Conservation (phyloP, 2,888 invertebrate species). For the Tetragonisca angustula region DNA sequence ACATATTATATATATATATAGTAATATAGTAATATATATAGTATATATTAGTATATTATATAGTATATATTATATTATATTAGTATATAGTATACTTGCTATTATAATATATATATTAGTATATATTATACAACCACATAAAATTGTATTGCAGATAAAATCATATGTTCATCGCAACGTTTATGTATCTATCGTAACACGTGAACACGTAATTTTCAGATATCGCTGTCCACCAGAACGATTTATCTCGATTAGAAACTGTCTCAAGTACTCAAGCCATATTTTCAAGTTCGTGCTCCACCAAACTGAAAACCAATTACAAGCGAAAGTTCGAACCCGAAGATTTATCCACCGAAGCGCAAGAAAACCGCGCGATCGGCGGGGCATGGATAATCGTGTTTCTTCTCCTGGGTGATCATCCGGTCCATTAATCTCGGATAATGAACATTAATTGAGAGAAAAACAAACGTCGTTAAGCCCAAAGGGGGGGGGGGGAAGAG, state of each 20-base stretch:
- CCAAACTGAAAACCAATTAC: neutral
- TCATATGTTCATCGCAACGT: too few relatives aligned
- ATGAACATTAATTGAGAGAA: slow-evolving; percentile 45
- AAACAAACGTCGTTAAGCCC: slow-evolving; percentile 8
- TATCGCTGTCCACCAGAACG: accelerated
- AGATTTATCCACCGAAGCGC: neutral
- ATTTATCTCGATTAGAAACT: neutral
- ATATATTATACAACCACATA: too few relatives aligned
- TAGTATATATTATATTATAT: too few relatives aligned
- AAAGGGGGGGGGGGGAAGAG: neutral
- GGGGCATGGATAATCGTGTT: neutral
- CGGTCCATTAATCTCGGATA: slow-evolving; percentile 21
- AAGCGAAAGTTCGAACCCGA: neutral
- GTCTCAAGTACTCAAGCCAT: neutral
- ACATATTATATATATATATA: too few relatives aligned
- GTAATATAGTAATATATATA: too few relatives aligned
- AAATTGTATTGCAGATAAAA: too few relatives aligned
- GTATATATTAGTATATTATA: too few relatives aligned
- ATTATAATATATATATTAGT: too few relatives aligned
- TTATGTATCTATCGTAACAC: too few relatives aligned
- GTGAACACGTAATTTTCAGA: neutral
- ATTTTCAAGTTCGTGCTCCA: neutral
- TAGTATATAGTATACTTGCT: too few relatives aligned
- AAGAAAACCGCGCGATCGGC: neutral
- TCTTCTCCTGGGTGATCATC: neutral